Evolutionary conservation across 2,888 invertebrate species (phyloP).

Genomic region (Tipula confusa): DNA sequence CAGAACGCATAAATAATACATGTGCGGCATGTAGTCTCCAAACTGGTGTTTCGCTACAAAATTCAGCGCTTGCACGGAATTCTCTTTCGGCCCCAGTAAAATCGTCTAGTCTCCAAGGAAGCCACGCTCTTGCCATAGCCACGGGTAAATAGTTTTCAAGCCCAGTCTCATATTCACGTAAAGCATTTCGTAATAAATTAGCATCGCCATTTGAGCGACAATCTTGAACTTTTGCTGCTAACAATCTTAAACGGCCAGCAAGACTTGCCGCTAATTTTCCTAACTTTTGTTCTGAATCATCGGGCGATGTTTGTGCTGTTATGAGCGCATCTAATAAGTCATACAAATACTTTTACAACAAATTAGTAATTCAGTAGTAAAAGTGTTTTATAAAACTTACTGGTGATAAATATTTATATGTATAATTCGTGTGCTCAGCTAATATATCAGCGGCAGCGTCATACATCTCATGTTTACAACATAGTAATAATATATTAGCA

Average conservation of each 20-base stretch:
- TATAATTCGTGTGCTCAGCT: conserved; percentile 94
- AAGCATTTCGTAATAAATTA: conserved; percentile 80
- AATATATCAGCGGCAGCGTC: conserved; percentile 96
- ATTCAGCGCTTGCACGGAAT: conserved; percentile 94
- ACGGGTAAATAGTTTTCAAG: conserved; percentile 90
- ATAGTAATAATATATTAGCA: conserved; percentile 87
- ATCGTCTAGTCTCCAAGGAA: conserved; percentile 96
- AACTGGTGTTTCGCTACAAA: conserved; percentile 93
- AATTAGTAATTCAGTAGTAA: background rate
- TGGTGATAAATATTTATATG: conserved; percentile 89
- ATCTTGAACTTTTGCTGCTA: conserved; percentile 93
- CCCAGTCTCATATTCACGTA: conserved; percentile 86
- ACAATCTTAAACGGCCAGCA: conserved; percentile 81
- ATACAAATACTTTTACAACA: conserved; percentile 73
- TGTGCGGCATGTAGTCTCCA: conserved; percentile 99
- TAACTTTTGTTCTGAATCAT: conserved; percentile 92
- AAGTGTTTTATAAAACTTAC: conserved; percentile 49
- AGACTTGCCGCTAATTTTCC: conserved; percentile 90
- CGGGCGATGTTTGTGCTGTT: conserved; percentile 93
- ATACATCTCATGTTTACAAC: conserved; percentile 96
- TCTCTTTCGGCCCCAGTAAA: conserved; percentile 95
- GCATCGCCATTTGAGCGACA: conserved; percentile 85
- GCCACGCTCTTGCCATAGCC: conserved; percentile 98
- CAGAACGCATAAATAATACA: conserved; percentile 98
- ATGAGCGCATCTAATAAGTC: conserved; percentile 96